These are phyloP conservation scores for Dufourea novaeangliae DNA, from an alignment of 1,140 invertebrate species.

Conservation along the genomic window DNA sequence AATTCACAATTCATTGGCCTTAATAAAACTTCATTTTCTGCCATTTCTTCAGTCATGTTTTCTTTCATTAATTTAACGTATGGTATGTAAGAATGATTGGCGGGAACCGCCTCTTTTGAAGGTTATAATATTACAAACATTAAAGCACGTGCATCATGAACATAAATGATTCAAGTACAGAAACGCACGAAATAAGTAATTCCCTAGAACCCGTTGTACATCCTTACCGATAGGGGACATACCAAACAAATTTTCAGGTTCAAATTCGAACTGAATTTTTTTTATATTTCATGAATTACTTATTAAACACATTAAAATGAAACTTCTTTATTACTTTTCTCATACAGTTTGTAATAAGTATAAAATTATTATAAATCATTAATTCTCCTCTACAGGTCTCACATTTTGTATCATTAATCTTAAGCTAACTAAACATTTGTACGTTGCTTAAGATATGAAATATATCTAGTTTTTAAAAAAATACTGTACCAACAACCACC, in stretches of 20 bases:
- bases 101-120: background rate
- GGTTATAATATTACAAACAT: background rate
- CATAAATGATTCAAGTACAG: background rate
- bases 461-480: background rate
- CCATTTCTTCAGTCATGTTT: constrained; percentile 50
- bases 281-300: too few species aligned
- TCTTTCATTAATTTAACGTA: background rate
- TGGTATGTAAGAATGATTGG: background rate
- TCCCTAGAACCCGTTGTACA: background rate
- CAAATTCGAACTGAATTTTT: too few species aligned
- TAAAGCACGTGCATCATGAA: background rate
- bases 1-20: constrained; percentile 85
- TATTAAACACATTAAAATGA: background rate
- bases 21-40: constrained; percentile 62
- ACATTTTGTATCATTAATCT: background rate
- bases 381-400: background rate
- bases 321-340: background rate
- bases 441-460: background rate
- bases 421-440: background rate
- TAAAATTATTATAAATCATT: background rate
- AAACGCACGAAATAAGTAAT: background rate
- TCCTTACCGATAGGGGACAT: too few species aligned
- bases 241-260: too few species aligned
- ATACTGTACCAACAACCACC: background rate
- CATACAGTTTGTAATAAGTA: background rate